phyloP scores from a whole-genome alignment of 2,797 vertebrate species.

The Poeciliopsis turneri region DNA sequence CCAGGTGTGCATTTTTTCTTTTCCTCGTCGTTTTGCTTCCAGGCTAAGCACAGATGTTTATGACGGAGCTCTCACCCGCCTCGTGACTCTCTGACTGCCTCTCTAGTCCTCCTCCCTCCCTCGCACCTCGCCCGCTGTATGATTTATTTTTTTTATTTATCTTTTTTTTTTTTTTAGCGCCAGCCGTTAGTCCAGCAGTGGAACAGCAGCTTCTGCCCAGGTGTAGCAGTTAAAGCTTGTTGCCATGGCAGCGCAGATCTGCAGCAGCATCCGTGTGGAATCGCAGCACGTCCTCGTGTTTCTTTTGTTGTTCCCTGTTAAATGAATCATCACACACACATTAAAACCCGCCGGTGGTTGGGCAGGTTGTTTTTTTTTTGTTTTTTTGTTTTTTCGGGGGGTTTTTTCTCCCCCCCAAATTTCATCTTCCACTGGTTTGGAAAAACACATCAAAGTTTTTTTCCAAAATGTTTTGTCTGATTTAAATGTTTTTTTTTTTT shows the following conservation, averaged over 20 bases:
- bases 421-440: neutral
- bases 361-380: neutral
- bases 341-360: neutral
- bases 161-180: neutral
- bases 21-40: neutral
- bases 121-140: neutral
- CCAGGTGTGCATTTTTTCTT: neutral
- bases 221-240: constrained; percentile 33
- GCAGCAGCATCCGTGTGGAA: neutral
- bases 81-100: neutral
- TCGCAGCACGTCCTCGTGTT: neutral
- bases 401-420: neutral
- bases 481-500: neutral
- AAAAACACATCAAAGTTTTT: neutral
- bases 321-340: constrained; percentile 1
- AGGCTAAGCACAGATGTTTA: neutral
- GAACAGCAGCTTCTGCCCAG: constrained; percentile 21
- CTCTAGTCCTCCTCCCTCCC: neutral
- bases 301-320: neutral
- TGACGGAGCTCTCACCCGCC: neutral
- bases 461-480: neutral
- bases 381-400: too few species aligned
- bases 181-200: neutral
- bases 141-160: neutral
- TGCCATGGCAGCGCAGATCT: constrained; percentile 35